Evolutionary conservation across 23 tunicate species (phyloP), one percentile per base, ranked within the genome.

Genomic region (Phallusia fumigata): DNA sequence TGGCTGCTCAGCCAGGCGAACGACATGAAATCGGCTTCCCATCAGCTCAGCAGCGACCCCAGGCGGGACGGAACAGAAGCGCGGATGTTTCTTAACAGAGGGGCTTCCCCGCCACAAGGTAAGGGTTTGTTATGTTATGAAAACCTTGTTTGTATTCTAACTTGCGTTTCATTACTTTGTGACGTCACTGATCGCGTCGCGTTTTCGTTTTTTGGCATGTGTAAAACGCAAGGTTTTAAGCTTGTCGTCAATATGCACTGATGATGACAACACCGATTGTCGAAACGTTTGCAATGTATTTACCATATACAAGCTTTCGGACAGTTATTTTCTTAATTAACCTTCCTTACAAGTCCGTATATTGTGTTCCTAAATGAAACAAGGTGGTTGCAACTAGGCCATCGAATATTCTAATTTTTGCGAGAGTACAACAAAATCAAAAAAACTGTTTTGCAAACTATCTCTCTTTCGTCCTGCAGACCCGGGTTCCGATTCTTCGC

Each of bases 51-150:
- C 15, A 69, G 76, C 22, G 97, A 92, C 65, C 97, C 97, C 22
- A 81, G 97, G 11, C 75, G 65, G 52, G 97, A 92, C 65, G 97
- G 97, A 18, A 87, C 88, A 11, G 97, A 84, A 47, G 97, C 91
- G 28, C 75, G 85, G 50, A 89, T 89, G 88, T 51, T 44, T 65
- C 30, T 30, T 21, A 47, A 53, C 31, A 51, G 84, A 22, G 52
- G 51, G 45, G 49, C 76, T 26, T 72, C 84, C 30, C 87, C 84
- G 0, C 35, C 74, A 3, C 76, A 33, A 80, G 90, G 80, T 79
- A 34, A 40, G 47, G 22, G 0, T 65, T 30, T 52, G 6, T 5
- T 65, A 2, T 40, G 8, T 40, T 40, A 40, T 10, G 47, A 40
- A 40, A 10, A 3, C 47, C n/a, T n/a, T n/a, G n/a, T n/a, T n/a